These are phyloP conservation scores for Vombatus ursinus DNA, from an alignment of 2,113 vertebrate species.

Conservation along the genomic window DNA sequence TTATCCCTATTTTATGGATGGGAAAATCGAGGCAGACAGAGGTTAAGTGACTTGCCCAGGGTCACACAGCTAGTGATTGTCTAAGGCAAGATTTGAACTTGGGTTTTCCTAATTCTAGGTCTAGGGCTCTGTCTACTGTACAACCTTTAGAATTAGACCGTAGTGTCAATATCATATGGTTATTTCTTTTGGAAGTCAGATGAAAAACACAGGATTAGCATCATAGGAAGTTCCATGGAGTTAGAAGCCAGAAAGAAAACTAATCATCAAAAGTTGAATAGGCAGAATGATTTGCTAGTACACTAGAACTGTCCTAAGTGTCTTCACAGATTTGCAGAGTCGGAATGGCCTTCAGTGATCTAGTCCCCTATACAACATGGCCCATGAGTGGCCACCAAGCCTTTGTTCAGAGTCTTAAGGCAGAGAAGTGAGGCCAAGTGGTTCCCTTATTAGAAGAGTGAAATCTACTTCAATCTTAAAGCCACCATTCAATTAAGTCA, in stretches of 20 bases:
- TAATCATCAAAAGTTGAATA: background rate
- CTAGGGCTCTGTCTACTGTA: background rate
- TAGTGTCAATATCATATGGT: fast-evolving
- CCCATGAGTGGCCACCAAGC: background rate
- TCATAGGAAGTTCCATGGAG: background rate
- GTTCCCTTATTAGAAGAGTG: background rate
- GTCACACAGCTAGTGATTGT: background rate
- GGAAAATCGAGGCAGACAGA: background rate
- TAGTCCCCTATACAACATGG: background rate
- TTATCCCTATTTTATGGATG: constrained; percentile 14
- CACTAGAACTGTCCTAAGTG: background rate
- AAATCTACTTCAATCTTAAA: background rate
- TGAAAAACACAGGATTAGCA: background rate
- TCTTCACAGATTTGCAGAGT: background rate
- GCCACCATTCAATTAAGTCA: background rate
- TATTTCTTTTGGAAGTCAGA: background rate
- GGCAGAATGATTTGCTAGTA: background rate
- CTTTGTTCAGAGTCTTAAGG: background rate
- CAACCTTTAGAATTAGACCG: background rate
- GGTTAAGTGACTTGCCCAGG: background rate
- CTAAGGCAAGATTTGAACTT: background rate
- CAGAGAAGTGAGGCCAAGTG: background rate
- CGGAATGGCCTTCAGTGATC: background rate
- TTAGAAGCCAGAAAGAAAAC: background rate
- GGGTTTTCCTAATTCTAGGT: background rate